These are phyloP conservation scores for Pituophis catenifer DNA, from an alignment of 2,113 vertebrate species.

Conservation along the genomic window DNA sequence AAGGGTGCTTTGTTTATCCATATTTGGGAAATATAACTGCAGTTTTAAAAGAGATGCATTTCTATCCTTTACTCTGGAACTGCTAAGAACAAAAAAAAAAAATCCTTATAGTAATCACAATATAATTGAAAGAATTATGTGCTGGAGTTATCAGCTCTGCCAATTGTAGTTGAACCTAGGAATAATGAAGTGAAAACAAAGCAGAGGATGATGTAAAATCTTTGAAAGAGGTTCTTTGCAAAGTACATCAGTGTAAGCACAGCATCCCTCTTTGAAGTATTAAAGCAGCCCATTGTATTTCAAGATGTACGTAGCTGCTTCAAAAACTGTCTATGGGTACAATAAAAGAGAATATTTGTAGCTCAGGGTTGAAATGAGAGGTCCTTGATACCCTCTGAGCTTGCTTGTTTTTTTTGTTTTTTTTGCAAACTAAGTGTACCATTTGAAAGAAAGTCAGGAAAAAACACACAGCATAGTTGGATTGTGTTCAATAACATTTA, in stretches of 20 bases:
- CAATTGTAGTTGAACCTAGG: not conserved
- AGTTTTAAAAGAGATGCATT: not conserved
- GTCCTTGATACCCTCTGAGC: no score
- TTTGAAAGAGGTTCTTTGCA: not conserved
- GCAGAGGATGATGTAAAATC: not conserved
- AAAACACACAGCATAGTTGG: not conserved
- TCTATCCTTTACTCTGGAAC: not conserved
- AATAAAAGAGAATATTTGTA: no score
- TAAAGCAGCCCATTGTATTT: not conserved
- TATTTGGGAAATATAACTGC: not conserved
- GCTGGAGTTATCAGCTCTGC: not conserved
- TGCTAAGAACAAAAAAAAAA: not conserved
- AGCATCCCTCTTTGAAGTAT: not conserved
- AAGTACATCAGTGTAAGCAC: not conserved
- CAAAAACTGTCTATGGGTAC: not conserved
- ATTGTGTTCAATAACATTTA: not conserved
- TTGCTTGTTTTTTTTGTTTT: no score
- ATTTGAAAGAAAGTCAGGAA: not conserved
- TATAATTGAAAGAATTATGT: not conserved
- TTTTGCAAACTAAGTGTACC: no score
- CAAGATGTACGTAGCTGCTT: not conserved
- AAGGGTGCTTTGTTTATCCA: not conserved
- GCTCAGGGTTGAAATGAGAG: no score
- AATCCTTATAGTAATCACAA: not conserved
- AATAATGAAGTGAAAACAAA: not conserved